Conservation (phyloP, 2,797 vertebrate genomes). For the Melanogrammus aeglefinus region DNA sequence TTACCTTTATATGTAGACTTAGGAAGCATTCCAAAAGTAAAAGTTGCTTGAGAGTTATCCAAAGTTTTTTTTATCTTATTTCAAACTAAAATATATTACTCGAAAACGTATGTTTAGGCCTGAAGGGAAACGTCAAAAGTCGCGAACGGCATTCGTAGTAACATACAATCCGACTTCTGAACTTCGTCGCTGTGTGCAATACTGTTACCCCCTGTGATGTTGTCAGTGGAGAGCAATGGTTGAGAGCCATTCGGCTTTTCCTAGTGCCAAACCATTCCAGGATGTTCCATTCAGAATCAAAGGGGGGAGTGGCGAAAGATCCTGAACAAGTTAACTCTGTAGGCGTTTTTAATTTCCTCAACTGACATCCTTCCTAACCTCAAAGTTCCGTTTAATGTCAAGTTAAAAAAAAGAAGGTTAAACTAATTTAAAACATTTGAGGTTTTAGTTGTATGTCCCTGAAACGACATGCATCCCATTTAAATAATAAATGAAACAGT, state of each 20-base stretch:
- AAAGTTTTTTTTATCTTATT: constrained; percentile 33
- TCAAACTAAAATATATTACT: constrained; percentile 28
- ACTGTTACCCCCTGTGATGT: constrained; percentile 62
- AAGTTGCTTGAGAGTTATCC: constrained; percentile 30
- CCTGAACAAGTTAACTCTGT: constrained; percentile 35
- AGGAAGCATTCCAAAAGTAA: constrained; percentile 60
- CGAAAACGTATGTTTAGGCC: neutral
- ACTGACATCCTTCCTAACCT: neutral
- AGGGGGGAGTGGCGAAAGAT: constrained; percentile 19
- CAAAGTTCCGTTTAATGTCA: neutral
- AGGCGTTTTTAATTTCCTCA: constrained; percentile 11
- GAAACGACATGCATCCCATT: neutral
- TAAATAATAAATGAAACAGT: constrained; percentile 41
- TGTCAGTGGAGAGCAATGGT: constrained; percentile 42
- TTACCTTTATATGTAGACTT: constrained; percentile 58
- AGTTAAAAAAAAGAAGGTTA: neutral
- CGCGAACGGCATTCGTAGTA: neutral
- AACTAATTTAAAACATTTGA: neutral
- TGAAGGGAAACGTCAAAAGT: constrained; percentile 3
- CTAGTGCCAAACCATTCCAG: constrained; percentile 44
- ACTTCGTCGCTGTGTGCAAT: neutral
- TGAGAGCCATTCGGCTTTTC: constrained; percentile 10
- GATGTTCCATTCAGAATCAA: constrained; percentile 61
- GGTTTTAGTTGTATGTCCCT: neutral
- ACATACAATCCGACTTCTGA: neutral